Base-by-base conservation (phyloP, 1,140 invertebrate genomes). In the Heliconius himera region DNA sequence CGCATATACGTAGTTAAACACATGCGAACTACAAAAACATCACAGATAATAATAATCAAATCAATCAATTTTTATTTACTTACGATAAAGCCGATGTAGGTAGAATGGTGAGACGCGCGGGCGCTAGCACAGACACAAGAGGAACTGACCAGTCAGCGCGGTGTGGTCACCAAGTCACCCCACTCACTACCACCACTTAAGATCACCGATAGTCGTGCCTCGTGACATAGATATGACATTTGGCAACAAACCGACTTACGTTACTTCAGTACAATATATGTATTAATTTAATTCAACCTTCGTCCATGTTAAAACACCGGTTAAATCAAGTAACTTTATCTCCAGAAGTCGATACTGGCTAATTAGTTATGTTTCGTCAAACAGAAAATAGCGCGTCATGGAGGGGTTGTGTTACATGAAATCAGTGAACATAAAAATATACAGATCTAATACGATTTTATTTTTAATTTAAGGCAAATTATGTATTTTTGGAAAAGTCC, bases 201-300 rank as follows among this genome's bases (percentile, higher is more conserved):
- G 84, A 79, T 82, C 74, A 74, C 54, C 82, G 80, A 83, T 79
- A 83, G 79, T 22, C 54, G 70, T 76, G 80, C 73, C 78, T 83
- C 84, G 79, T 82, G 85, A 86, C 83, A 83, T 76, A 79, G 81
- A 86, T 81, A 56, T 82, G 78, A 81, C 80, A 82, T 86, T 86
- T 81, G 79, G 81, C 84, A 87, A 83, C 77, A n/a, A 6, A 54
- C 8, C 51, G 76, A 71, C 72, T 84, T 83, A 82, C 83, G 78
- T 83, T 83, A 81, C 72, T 26, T 66, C 60, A 78, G 74, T 81
- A 87, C 78, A 87, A 82, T 84, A 79, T 76, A 29, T 29, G 11
- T 66, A 26, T 66, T 9, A 26, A 66, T 66, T 81, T 20, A 77
- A 54, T 73, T 74, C 73, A 81, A 83, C 74, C 70, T 78, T 46